Evolutionary conservation across 1,140 invertebrate genomes (phyloP).

Genomic region (Drosophila biarmipes): DNA sequence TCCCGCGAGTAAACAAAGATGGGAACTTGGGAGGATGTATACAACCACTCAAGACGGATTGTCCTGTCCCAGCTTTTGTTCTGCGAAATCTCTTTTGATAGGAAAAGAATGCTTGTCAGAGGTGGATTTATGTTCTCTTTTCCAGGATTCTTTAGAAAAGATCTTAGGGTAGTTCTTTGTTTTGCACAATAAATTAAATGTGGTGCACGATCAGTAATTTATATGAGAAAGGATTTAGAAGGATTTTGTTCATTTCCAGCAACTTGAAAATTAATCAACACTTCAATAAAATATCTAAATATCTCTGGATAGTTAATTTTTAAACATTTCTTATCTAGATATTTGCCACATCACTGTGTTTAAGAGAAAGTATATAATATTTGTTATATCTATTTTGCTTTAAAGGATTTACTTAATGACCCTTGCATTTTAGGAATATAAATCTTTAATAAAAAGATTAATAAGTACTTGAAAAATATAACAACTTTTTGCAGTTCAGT

Average conservation of each 20-base stretch:
- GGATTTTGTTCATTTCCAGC: background rate
- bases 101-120: background rate
- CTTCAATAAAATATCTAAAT: too few relatives aligned
- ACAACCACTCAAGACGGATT: background rate
- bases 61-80: background rate
- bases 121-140: background rate
- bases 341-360: too few relatives aligned
- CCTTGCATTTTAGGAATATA: too few relatives aligned
- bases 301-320: too few relatives aligned
- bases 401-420: too few relatives aligned
- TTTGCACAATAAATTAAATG: background rate
- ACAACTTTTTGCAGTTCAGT: too few relatives aligned
- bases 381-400: too few relatives aligned
- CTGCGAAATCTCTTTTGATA: background rate
- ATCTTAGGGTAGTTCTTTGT: background rate
- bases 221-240: background rate
- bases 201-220: background rate
- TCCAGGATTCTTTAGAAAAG: background rate
- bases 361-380: too few relatives aligned
- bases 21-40: background rate
- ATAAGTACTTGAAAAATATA: too few relatives aligned
- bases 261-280: too few relatives aligned
- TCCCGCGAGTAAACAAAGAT: background rate
- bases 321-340: too few relatives aligned
- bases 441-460: too few relatives aligned